Percentiles rank a stretch among this genome's conserved stretches.
Evolutionary conservation across 2,888 invertebrate species (phyloP).

Genomic region (Himalopsyche kuldschensis): DNA sequence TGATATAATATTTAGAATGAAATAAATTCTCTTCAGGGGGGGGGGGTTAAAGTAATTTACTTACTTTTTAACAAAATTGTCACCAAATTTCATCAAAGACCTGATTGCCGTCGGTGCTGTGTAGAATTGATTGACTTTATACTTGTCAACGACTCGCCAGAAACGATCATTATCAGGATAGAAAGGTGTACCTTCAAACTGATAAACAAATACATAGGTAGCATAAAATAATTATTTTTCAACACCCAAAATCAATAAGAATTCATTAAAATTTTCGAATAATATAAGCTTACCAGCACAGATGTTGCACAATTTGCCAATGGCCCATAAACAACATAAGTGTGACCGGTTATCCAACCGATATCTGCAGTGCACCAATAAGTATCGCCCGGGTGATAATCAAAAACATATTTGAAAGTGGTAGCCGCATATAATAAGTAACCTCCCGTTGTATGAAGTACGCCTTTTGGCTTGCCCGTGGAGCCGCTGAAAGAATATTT

Average conservation of each 20-base stretch:
- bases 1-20: too few species aligned
- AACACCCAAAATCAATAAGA: background rate
- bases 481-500: constrained; percentile 67
- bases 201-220: constrained; percentile 43
- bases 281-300: constrained; percentile 73
- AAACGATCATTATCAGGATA: constrained; percentile 91
- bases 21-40: too few species aligned
- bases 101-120: constrained; percentile 98
- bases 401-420: constrained; percentile 95
- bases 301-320: constrained; percentile 92
- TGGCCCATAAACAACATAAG: constrained; percentile 93
- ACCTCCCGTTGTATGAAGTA: constrained; percentile 92
- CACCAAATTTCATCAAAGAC: constrained; percentile 93
- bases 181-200: constrained; percentile 98
- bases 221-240: background rate
- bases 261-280: background rate
- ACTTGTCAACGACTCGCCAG: constrained; percentile 92
- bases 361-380: constrained; percentile 96
- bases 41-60: background rate
- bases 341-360: constrained; percentile 96
- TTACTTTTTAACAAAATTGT: constrained; percentile 77
- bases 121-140: constrained; percentile 94
- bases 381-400: constrained; percentile 80
- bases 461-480: constrained; percentile 98
- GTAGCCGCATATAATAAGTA: constrained; percentile 92